Conservation (phyloP, 1,140 invertebrate species). For the Nephotettix cincticeps region DNA sequence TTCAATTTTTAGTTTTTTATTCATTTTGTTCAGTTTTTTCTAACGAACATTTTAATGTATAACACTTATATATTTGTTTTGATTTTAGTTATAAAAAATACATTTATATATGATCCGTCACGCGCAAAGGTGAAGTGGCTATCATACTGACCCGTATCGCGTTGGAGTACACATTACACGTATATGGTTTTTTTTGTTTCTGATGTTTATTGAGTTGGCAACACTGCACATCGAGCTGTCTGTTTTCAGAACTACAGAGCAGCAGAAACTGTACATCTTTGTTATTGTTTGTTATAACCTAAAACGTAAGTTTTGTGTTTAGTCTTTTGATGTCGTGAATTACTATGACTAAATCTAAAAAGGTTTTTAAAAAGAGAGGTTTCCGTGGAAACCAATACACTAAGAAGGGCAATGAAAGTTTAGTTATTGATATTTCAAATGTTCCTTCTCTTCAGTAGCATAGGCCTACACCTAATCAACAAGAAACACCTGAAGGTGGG, state of each 20-base stretch:
- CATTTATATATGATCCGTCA: not conserved
- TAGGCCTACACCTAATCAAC: not conserved
- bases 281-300: not conserved
- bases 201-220: not conserved
- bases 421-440: not conserved
- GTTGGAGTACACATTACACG: not conserved
- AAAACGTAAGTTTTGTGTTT: not conserved
- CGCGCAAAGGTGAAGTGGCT: not conserved
- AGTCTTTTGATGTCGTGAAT: not conserved
- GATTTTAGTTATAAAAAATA: not conserved
- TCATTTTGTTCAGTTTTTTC: not conserved
- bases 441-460: not conserved
- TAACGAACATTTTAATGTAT: not conserved
- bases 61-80: not conserved
- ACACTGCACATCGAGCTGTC: not conserved
- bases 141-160: not conserved
- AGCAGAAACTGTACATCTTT: not conserved
- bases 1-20: not conserved
- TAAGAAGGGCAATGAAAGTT: not conserved
- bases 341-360: not conserved
- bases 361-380: not conserved
- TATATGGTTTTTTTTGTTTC: not conserved
- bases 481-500: not conserved
- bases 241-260: not conserved
- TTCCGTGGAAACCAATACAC: slow-evolving; percentile 17